Evolutionary conservation across 1,140 invertebrate species (phyloP).

Genomic region (Eurosta solidaginis): DNA sequence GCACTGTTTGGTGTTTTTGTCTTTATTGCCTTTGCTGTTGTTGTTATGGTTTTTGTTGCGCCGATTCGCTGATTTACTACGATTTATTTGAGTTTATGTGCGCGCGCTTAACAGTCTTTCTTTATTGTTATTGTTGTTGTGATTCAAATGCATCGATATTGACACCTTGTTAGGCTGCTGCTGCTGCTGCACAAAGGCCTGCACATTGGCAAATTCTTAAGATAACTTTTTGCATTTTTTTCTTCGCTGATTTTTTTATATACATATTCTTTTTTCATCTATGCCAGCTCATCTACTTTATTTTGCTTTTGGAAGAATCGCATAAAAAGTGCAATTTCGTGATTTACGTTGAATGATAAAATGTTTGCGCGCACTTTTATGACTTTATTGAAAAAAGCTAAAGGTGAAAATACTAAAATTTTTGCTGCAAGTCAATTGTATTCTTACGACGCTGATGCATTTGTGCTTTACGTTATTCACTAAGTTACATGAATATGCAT

Average conservation of each 20-base stretch:
- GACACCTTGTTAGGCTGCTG: constrained; percentile 21
- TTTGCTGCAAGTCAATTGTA: neutral
- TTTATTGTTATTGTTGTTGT: neutral
- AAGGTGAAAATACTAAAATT: constrained; percentile 14
- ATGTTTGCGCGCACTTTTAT: constrained; percentile 25
- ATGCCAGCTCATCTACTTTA: neutral
- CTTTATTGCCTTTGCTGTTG: neutral
- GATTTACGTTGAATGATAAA: constrained; percentile 27
- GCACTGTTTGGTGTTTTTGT: neutral
- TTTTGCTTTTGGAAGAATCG: neutral
- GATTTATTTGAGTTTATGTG: constrained; percentile 1
- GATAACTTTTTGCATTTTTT: neutral
- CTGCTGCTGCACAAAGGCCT: neutral
- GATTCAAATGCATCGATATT: neutral
- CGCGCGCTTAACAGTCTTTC: neutral
- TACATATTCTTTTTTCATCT: neutral
- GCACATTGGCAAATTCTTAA: neutral
- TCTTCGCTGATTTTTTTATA: neutral
- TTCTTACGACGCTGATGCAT: neutral
- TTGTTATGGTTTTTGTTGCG: neutral
- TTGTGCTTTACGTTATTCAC: neutral
- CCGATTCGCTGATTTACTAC: constrained; percentile 6
- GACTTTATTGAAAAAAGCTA: constrained; percentile 26
- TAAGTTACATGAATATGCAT: too few relatives aligned
- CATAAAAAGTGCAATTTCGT: constrained; percentile 22